phyloP scores from a whole-genome alignment of 2,888 invertebrate species.

The Eristalinus sepulchralis region DNA sequence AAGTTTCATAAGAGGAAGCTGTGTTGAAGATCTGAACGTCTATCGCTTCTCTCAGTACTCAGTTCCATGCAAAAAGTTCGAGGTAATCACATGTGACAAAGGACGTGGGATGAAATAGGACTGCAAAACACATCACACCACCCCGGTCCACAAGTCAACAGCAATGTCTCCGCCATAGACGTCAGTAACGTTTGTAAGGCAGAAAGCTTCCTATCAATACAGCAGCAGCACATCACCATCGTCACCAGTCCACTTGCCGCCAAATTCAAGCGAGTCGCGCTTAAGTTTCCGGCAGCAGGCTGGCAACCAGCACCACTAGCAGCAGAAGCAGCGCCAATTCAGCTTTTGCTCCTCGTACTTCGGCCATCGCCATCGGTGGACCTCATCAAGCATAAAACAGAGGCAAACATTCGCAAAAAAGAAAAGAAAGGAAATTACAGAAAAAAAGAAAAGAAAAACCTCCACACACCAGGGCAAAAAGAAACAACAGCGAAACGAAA shows the following conservation, averaged over 20 bases:
- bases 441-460: conserved; percentile 58
- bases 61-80: conserved; percentile 14
- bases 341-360: conserved; percentile 52
- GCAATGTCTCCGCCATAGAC: conserved; percentile 31
- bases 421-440: conserved; percentile 62
- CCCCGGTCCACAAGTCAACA: conserved; percentile 16
- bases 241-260: conserved; percentile 27
- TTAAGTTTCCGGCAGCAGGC: conserved; percentile 67
- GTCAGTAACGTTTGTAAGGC: conserved; percentile 39
- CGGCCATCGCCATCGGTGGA: conserved; percentile 66
- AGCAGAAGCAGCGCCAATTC: conserved; percentile 51
- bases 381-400: conserved; percentile 71
- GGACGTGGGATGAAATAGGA: not conserved
- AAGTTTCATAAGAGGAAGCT: not conserved
- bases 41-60: not conserved
- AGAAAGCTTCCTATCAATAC: conserved; percentile 52
- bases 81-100: conserved; percentile 40
- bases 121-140: not conserved
- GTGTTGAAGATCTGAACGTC: not conserved
- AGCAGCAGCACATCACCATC: conserved; percentile 22
- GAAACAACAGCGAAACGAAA: not conserved
- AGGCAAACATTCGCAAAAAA: conserved; percentile 62
- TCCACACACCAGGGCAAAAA: not conserved
- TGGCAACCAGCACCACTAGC: conserved; percentile 33
- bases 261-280: conserved; percentile 59